These are phyloP conservation scores for Toxotes jaculatrix DNA, from an alignment of 2,113 vertebrate genomes.

Conservation along the genomic window DNA sequence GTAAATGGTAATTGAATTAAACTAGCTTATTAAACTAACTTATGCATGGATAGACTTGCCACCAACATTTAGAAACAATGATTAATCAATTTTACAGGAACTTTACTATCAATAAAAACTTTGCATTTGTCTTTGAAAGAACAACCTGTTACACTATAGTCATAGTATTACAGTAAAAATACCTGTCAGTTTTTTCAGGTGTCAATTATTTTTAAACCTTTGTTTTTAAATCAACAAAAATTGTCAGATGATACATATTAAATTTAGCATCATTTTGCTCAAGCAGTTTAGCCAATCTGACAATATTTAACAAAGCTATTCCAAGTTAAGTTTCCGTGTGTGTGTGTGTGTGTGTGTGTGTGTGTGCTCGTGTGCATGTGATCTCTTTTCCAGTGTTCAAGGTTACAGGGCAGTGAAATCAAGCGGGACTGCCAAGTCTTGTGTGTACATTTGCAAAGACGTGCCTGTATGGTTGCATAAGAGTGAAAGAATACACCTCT, in stretches of 20 bases:
- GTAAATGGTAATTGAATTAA: constrained; percentile 42
- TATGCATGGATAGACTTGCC: not conserved
- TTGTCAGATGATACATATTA: not conserved
- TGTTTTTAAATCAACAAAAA: not conserved
- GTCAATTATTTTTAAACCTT: not conserved
- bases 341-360: not conserved
- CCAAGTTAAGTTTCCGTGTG: not conserved
- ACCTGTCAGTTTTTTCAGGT: not conserved
- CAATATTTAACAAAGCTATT: constrained; percentile 9
- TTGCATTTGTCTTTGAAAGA: not conserved
- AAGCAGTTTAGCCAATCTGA: not conserved
- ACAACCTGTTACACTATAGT: constrained; percentile 8
- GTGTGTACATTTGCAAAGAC: constrained; percentile 59
- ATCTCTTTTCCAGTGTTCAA: constrained; percentile 54
- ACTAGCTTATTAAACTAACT: not conserved
- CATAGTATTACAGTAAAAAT: not conserved
- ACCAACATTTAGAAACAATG: not conserved
- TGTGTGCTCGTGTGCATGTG: constrained; percentile 10
- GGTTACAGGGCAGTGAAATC: constrained; percentile 65
- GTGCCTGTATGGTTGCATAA: constrained; percentile 67
- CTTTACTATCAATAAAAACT: not conserved
- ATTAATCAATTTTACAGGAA: not conserved
- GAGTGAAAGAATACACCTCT: constrained; percentile 74
- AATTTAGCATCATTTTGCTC: not conserved
- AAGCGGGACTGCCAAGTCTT: constrained; percentile 56